A percentile compares a stretch with the other conserved stretches of the same genome.
Conservation (phyloP, 2,888 invertebrate species). For the Tetramorium bicarinatum region DNA sequence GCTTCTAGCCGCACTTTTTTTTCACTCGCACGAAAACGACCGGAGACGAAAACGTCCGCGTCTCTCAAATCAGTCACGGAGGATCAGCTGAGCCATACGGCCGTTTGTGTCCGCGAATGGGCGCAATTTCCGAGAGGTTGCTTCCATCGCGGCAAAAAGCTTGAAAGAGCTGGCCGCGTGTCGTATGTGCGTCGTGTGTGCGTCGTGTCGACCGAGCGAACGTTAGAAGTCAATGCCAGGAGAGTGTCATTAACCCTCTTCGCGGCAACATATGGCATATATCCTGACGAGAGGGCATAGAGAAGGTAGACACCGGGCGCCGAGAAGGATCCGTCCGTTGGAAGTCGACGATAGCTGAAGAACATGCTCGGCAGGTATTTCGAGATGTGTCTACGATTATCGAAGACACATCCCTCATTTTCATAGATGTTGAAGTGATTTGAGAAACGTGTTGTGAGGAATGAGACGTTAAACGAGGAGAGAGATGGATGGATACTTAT, state of each 20-base stretch:
- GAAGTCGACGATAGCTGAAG: constrained; percentile 49
- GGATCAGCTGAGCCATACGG: constrained; percentile 33
- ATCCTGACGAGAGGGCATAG: constrained; percentile 63
- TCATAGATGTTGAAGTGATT: background rate
- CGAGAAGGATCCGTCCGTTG: constrained; percentile 63
- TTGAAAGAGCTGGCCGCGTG: constrained; percentile 70
- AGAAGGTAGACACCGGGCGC: constrained; percentile 53
- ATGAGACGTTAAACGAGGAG: background rate
- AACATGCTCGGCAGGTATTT: constrained; percentile 51
- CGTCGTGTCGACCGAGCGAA: constrained; percentile 36
- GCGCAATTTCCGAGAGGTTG: constrained; percentile 70
- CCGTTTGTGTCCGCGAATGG: constrained; percentile 57
- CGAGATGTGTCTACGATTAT: constrained; percentile 21
- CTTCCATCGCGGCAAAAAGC: constrained; percentile 69
- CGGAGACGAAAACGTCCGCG: constrained; percentile 18
- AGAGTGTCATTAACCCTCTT: constrained; percentile 77
- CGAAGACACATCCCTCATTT: background rate
- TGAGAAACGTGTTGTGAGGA: background rate
- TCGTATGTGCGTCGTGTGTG: constrained; percentile 67
- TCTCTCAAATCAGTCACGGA: constrained; percentile 37
- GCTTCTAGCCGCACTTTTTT: constrained; percentile 12
- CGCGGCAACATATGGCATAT: constrained; percentile 73
- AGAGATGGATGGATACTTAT: background rate
- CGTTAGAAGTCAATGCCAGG: constrained; percentile 77
- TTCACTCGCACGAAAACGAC: background rate